A percentile compares a stretch with the other conserved stretches of the same genome.
Conservation (phyloP, 1,140 invertebrate species). For the Drosophila simulans region DNA sequence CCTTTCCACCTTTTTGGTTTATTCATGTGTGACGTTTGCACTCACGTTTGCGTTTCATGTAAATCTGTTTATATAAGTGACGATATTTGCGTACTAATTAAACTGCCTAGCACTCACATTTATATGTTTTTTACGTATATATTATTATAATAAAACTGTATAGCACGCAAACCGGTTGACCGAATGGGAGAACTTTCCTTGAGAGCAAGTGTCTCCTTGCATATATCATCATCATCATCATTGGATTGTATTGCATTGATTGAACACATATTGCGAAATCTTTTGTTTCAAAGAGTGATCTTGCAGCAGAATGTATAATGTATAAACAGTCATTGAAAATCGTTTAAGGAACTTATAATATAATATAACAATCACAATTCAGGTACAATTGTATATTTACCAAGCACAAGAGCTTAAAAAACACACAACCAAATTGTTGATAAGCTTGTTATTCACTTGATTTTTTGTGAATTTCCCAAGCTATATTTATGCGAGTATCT, state of each 20-base stretch:
- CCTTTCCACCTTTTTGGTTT: neutral
- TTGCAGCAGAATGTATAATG: neutral
- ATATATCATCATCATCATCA: slow-evolving; percentile 1
- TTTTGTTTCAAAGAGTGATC: slow-evolving; percentile 19
- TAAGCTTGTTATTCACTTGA: neutral
- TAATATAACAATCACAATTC: too few species aligned
- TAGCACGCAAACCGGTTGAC: slow-evolving; percentile 31
- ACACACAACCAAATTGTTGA: too few species aligned
- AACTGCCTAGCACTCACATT: slow-evolving; percentile 39
- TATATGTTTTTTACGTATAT: neutral
- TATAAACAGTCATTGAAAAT: neutral
- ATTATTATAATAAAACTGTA: neutral
- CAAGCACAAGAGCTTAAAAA: too few species aligned
- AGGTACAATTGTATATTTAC: too few species aligned
- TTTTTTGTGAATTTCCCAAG: neutral
- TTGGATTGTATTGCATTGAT: neutral
- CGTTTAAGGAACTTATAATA: neutral
- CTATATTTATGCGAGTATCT: neutral
- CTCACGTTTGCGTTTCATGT: slow-evolving; percentile 27
- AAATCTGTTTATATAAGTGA: slow-evolving; percentile 69
- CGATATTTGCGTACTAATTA: slow-evolving; percentile 76
- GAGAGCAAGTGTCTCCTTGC: slow-evolving; percentile 24
- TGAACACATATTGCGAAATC: slow-evolving; percentile 16
- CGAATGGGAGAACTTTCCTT: slow-evolving; percentile 14
- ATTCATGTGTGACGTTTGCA: slow-evolving; percentile 46